phyloP scores from a whole-genome alignment of 1,140 invertebrate genomes.

The Trissolcus basalis region DNA sequence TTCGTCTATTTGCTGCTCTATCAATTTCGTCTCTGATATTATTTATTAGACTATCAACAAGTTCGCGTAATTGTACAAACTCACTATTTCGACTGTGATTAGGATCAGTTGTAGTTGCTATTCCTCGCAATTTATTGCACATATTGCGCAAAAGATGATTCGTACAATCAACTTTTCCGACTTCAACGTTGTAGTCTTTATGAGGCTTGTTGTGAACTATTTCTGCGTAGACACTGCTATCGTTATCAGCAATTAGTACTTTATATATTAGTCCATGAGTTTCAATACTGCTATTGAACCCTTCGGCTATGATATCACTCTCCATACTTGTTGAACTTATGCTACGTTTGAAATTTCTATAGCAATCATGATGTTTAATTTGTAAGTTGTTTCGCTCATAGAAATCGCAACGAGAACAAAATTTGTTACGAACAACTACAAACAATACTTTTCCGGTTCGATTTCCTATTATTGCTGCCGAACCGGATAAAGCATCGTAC shows the following conservation, averaged over 20 bases:
- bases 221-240: constrained; percentile 65
- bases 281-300: constrained; percentile 63
- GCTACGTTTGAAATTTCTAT: constrained; percentile 57
- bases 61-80: constrained; percentile 9
- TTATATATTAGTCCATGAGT: constrained; percentile 66
- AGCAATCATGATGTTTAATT: constrained; percentile 41
- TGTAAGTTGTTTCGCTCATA: constrained; percentile 30
- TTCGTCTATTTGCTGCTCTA: constrained; percentile 3
- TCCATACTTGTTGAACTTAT: constrained; percentile 71
- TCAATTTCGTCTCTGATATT: constrained; percentile 9
- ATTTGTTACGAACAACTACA: constrained; percentile 61
- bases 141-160: constrained; percentile 17
- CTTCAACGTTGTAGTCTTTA: constrained; percentile 1
- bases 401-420: constrained; percentile 52
- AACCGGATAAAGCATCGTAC: constrained; percentile 57
- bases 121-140: constrained; percentile 10
- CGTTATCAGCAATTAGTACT: constrained; percentile 70
- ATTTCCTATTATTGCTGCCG: constrained; percentile 51
- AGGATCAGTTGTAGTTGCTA: constrained; percentile 6
- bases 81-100: constrained; percentile 1
- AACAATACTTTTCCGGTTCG: constrained; percentile 46
- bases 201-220: neutral
- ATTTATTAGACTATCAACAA: constrained; percentile 3
- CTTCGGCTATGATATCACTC: constrained; percentile 67
- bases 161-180: constrained; percentile 16